A percentile compares a stretch with the other conserved stretches of the same genome.
These are phyloP conservation scores for Nymphicus hollandicus DNA, from an alignment of 2,113 vertebrate species.

Conservation along the genomic window DNA sequence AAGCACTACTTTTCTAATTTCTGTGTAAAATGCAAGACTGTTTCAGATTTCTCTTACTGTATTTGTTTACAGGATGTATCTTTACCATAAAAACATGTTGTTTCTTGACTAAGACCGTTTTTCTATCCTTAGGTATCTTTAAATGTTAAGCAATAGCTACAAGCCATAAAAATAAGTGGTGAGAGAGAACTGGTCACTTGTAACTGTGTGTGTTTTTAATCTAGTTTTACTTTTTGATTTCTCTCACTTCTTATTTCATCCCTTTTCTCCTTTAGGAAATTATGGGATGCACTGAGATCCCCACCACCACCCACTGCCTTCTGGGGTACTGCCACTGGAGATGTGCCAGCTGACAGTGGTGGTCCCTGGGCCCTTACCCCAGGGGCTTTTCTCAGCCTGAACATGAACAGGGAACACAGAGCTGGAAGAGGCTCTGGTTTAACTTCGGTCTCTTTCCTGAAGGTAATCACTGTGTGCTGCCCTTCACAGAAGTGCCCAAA, in stretches of 20 bases:
- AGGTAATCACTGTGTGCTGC: not conserved
- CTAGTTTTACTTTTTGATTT: not conserved
- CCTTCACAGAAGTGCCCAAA: not conserved
- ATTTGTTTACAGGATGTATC: not conserved
- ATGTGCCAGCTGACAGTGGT: rapidly evolving
- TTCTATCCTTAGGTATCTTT: not conserved
- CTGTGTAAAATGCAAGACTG: not conserved
- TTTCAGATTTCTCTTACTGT: not conserved
- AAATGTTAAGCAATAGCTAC: not conserved
- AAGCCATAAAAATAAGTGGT: not conserved
- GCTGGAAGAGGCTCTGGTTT: not conserved
- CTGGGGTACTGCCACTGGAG: not conserved
- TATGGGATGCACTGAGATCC: not conserved
- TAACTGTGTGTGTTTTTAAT: not conserved
- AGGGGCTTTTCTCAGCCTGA: not conserved
- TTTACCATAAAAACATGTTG: not conserved
- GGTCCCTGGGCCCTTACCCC: no score
- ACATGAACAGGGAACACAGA: rapidly evolving
- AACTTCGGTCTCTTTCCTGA: not conserved
- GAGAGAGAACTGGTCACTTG: not conserved
- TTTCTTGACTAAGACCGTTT: not conserved
- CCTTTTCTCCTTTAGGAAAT: not conserved
- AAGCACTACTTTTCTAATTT: not conserved
- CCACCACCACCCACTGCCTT: rapidly evolving
- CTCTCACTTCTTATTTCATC: not conserved